Percentiles rank a stretch among this genome's conserved stretches.
Evolutionary conservation across 2,797 vertebrate genomes (phyloP).

Genomic region (Halcyon smyrnensis): DNA sequence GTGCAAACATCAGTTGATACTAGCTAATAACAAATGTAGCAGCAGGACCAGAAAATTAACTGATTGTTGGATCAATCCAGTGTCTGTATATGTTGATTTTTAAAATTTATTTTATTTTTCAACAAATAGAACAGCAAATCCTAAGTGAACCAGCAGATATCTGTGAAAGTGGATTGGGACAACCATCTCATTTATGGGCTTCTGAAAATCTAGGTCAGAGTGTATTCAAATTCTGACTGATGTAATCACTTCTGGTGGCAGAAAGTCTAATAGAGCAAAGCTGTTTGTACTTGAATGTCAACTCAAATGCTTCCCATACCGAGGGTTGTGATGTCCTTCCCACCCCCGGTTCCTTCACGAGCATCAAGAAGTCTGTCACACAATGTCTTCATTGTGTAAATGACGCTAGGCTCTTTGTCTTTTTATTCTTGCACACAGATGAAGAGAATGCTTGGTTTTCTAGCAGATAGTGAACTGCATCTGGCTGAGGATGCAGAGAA

Average conservation of each 20-base stretch:
- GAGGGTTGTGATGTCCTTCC: not conserved
- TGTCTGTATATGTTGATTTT: not conserved
- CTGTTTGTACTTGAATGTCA: conserved; percentile 42
- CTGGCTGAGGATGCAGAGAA: not conserved
- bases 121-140: not conserved
- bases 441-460: not conserved
- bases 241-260: not conserved
- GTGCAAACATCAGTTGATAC: not conserved
- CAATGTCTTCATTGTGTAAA: conserved; percentile 7
- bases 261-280: conserved; percentile 1
- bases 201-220: conserved; percentile 27
- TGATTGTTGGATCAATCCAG: not conserved
- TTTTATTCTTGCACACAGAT: not conserved
- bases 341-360: accelerated
- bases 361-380: not conserved
- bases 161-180: not conserved
- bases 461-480: not conserved
- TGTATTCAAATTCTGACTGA: not conserved
- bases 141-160: not conserved
- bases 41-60: not conserved
- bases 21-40: not conserved
- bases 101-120: not conserved
- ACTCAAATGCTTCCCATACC: conserved; percentile 2
- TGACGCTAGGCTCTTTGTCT: not conserved
- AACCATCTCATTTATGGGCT: not conserved